Evolutionary conservation across 2,888 invertebrate genomes (phyloP), one percentile per base, ranked within the genome.

Genomic region (Bugula neritina): DNA sequence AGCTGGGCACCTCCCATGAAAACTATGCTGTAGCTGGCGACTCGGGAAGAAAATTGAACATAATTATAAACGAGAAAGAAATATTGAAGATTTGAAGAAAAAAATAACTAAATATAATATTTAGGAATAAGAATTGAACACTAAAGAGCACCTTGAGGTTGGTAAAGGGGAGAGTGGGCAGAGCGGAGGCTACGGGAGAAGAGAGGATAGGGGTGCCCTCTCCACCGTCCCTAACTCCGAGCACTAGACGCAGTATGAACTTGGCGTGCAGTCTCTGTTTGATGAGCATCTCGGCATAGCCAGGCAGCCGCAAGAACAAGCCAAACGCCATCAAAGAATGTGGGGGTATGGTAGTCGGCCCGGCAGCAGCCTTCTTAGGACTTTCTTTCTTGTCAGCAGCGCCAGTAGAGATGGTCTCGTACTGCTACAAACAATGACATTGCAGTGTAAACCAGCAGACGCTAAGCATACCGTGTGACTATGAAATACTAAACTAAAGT

Each of bases 291-390:
- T 92, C 93, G 0, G 94, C 94, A 83, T 94, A 96, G 0, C 93
- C 92, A 0, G 94, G 93, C 78, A 96, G 86, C 77, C 93, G 88
- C 29, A 96, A 87, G 82, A 96, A 92, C 73, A 95, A 86, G 0
- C 93, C 93, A 81, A 96, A 92, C 21, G 94, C 94, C 0, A 93
- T 90, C 75, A 96, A 87, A 69, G 94, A 93, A 86, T 95, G 95
- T 72, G 93, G 91, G 3, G 95, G 94, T 52, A 85, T 80, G 13
- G 70, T 54, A 35, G 80, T 78, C 2, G 81, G 80, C 73, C 80
- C 76, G 29, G 78, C 73, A 5, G 76, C 74, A 10, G 57, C 25
- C 31, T 63, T 63, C 34, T 63, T 63, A 2, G 27, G 2, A 3
- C n/a, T 3, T 31, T 63, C 63, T 10, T 25, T 21, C 34, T 63